phyloP scores from a whole-genome alignment of 2,113 vertebrate genomes.

The Brachyhypopomus gauderio region DNA sequence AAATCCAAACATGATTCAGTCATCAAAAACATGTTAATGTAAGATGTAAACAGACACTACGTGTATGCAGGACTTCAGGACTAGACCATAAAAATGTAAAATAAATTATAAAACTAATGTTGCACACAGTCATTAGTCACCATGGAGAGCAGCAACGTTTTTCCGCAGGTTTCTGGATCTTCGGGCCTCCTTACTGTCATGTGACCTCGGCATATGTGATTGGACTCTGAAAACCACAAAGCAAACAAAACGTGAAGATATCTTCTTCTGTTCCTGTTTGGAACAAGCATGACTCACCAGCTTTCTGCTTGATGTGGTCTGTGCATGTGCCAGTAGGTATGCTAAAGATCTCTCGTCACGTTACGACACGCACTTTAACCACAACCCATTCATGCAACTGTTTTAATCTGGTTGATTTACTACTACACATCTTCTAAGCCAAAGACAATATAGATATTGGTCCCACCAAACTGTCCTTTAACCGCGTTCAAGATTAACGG shows the following conservation, averaged over 20 bases:
- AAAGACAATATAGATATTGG: conserved; percentile 4
- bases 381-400: too few species aligned
- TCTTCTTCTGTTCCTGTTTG: background rate
- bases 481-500: conserved; percentile 50
- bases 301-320: too few species aligned
- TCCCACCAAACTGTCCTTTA: conserved; percentile 8
- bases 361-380: too few species aligned
- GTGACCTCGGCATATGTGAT: conserved; percentile 89
- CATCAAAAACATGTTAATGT: background rate
- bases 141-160: conserved; percentile 78
- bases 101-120: conserved; percentile 42
- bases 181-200: conserved; percentile 76
- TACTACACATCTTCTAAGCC: background rate
- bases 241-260: conserved; percentile 3
- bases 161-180: conserved; percentile 76
- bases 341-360: too few species aligned
- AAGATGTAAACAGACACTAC: background rate
- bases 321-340: too few species aligned
- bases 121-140: conserved; percentile 74
- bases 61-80: conserved; percentile 8
- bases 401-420: background rate
- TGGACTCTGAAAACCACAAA: conserved; percentile 76
- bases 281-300: background rate
- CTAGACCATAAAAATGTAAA: background rate
- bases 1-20: background rate